Evolutionary conservation across 2,888 invertebrate genomes (phyloP).

Genomic region (Ypsolopha sequella): DNA sequence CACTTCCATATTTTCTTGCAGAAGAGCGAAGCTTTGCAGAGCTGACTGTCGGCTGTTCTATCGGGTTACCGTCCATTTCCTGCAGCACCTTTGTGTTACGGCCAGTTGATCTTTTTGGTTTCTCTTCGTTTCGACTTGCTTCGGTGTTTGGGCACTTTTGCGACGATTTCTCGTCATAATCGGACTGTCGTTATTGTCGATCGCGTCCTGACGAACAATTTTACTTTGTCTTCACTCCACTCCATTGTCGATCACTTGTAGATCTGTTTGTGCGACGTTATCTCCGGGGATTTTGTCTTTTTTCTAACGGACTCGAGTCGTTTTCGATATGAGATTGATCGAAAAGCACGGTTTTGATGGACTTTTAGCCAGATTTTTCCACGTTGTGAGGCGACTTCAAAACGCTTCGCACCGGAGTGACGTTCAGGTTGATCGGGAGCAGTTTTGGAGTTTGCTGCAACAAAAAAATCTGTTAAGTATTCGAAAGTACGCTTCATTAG

Average conservation of each 20-base stretch:
- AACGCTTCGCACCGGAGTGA: conserved; percentile 52
- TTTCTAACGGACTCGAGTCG: not conserved
- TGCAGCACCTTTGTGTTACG: not conserved
- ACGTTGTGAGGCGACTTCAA: conserved; percentile 28
- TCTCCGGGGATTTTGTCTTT: conserved; percentile 8
- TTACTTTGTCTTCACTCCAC: conserved; percentile 20
- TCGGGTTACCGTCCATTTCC: not conserved
- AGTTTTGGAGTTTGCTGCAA: conserved; percentile 19
- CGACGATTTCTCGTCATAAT: conserved; percentile 36
- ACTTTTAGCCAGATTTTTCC: conserved; percentile 30
- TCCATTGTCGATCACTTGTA: conserved; percentile 10
- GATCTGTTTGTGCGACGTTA: conserved; percentile 5
- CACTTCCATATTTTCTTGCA: no score
- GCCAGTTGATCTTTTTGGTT: conserved; percentile 12
- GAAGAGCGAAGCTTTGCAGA: no score
- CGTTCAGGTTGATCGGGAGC: conserved; percentile 27
- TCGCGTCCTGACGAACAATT: conserved; percentile 30
- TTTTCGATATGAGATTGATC: conserved; percentile 24
- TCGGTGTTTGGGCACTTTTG: no score
- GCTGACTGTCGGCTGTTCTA: not conserved
- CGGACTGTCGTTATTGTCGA: conserved; percentile 20
- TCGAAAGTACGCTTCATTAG: not conserved
- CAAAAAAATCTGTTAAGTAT: not conserved
- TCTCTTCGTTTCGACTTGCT: conserved; percentile 22
- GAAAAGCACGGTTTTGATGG: conserved; percentile 46